Conservation (phyloP, 2,113 vertebrate genomes). For the Craseonycteris thonglongyai region DNA sequence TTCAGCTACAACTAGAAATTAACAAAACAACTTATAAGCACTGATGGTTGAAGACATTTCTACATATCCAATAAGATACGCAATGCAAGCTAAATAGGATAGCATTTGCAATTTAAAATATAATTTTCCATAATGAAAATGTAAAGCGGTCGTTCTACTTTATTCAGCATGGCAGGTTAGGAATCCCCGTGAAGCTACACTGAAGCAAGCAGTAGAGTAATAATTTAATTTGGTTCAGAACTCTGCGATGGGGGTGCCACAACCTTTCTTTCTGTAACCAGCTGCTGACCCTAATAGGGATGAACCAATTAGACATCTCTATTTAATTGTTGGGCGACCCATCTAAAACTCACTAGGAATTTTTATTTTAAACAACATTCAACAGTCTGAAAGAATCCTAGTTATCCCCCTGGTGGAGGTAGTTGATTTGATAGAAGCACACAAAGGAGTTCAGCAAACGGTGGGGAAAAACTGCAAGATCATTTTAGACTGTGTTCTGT, state of each 20-base stretch:
- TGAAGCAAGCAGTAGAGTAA: slow-evolving; percentile 96
- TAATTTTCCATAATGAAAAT: slow-evolving; percentile 98
- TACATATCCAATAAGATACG: slow-evolving; percentile 58
- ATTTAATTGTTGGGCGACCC: slow-evolving; percentile 90
- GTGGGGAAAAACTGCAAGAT: slow-evolving; percentile 71
- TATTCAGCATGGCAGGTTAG: slow-evolving; percentile 97
- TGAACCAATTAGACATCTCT: slow-evolving; percentile 95
- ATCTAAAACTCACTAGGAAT: slow-evolving; percentile 83
- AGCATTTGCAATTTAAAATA: slow-evolving; percentile 98
- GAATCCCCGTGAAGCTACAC: slow-evolving; percentile 93
- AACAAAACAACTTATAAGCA: slow-evolving; percentile 73
- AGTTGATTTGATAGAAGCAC: slow-evolving; percentile 76
- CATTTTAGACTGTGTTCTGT: slow-evolving; percentile 80
- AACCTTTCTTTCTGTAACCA: slow-evolving; percentile 86
- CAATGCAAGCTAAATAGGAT: slow-evolving; percentile 74
- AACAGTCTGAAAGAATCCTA: slow-evolving; percentile 70
- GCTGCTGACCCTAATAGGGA: slow-evolving; percentile 94
- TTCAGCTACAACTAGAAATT: slow-evolving; percentile 56
- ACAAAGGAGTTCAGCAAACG: slow-evolving; percentile 77
- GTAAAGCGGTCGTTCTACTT: slow-evolving; percentile 97
- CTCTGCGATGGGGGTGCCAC: slow-evolving; percentile 78
- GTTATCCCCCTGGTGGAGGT: slow-evolving; percentile 76
- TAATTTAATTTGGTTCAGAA: slow-evolving; percentile 98
- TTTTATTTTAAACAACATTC: slow-evolving; percentile 81
- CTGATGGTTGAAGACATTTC: slow-evolving; percentile 67